A percentile compares a stretch with the other conserved stretches of the same genome.
phyloP scores from a whole-genome alignment of 2,888 invertebrate genomes.

The Empis livida region DNA sequence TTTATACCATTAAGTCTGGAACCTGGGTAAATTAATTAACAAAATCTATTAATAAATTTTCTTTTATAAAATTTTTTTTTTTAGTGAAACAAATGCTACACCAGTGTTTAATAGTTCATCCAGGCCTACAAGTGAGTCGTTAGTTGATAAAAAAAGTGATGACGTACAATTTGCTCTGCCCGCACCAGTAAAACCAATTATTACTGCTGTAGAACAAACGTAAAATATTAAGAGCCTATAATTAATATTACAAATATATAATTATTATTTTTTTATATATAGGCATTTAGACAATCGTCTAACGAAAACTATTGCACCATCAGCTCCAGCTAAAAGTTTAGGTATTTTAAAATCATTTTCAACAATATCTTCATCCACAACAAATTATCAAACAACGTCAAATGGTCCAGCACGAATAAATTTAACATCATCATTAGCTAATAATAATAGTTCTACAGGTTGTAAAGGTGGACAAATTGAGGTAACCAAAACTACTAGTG shows the following conservation, averaged over 20 bases:
- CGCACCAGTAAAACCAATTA: constrained; percentile 15
- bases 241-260: too few species aligned
- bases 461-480: constrained; percentile 21
- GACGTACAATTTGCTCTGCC: constrained; percentile 6
- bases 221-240: too few species aligned
- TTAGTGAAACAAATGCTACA: constrained; percentile 9
- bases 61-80: not conserved
- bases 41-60: not conserved
- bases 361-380: constrained; percentile 7
- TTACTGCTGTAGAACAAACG: constrained; percentile 22
- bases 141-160: constrained; percentile 4
- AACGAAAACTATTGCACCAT: constrained; percentile 17
- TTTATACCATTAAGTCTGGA: constrained; percentile 68
- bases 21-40: constrained; percentile 16
- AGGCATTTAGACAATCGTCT: constrained; percentile 26
- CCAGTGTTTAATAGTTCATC: constrained; percentile 17
- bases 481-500: constrained; percentile 32
- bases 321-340: constrained; percentile 14
- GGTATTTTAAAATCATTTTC: constrained; percentile 15
- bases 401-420: constrained; percentile 13
- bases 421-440: constrained; percentile 16
- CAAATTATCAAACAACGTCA: constrained; percentile 1
- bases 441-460: constrained; percentile 14
- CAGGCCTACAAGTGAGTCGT: constrained; percentile 5
- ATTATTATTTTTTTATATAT: constrained; percentile 2